Evolutionary conservation across 2,797 vertebrate genomes (phyloP), one percentile per base, ranked within the genome.

Genomic region (Cottoperca gobio): DNA sequence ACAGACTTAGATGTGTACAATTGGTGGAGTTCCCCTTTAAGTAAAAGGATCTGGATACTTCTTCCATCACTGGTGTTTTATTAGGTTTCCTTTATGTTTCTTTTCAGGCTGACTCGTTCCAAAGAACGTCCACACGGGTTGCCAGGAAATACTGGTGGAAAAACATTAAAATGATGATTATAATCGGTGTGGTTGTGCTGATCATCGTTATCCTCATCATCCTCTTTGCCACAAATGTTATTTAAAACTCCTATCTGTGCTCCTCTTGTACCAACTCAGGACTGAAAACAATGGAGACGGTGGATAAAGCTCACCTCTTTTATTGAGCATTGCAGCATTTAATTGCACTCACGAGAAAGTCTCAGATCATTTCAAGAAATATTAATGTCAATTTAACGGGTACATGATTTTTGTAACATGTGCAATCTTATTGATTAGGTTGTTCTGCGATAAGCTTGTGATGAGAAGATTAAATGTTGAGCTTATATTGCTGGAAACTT

Each of bases 91-190:
- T 17, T 70, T 48, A 1, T 24, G 13, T 63, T 55, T 69, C 13
- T 70, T 90, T 91, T 83, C 90, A 97, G 96, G 96, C 94, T 0
- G 93, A 96, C 81, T 94, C 95, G 6, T 95, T 95, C 84, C 93
- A 95, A 63, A 95, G 89, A 81, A 95, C 92, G 0, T 94, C 93
- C 6, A 91, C 90, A 4, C 90, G 91, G 5, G 92, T 94, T 43
- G 93, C 95, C 74, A 92, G 94, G 73, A 96, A 95, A 73, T 95
- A 93, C 88, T 96, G 95, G 95, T 96, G 95, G 95, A 96, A 93
- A 87, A 95, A 96, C 70, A 89, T 90, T 43, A 96, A 95, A 90
- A 93, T 95, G 89, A 94, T 96, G 87, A 83, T 96, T 21, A 86
- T 96, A 35, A 95, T 95, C 11, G 92, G 92, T 7, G 86, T 92